Conservation (phyloP, 2,113 vertebrate genomes). For the Calidris pygmaea region DNA sequence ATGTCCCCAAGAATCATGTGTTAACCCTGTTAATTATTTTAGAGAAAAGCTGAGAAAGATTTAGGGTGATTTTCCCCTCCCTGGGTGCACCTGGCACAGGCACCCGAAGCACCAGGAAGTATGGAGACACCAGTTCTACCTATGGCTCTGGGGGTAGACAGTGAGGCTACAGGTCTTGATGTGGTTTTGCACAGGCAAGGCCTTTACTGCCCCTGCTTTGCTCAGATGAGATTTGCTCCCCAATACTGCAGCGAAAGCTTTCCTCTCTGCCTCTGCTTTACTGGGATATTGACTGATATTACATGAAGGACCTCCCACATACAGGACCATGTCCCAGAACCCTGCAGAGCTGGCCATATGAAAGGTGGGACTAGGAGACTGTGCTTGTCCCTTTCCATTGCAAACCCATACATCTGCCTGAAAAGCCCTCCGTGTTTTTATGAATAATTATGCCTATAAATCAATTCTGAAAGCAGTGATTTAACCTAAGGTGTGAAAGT, state of each 20-base stretch:
- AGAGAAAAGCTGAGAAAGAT: neutral
- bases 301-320: neutral
- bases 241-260: accelerated
- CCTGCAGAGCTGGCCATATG: accelerated
- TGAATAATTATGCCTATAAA: neutral
- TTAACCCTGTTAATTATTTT: neutral
- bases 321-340: accelerated
- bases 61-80: neutral
- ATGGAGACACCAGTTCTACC: neutral
- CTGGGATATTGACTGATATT: neutral
- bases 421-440: neutral
- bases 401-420: neutral
- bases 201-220: neutral
- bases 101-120: neutral
- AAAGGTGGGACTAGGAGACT: neutral
- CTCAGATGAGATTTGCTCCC: neutral
- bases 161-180: neutral
- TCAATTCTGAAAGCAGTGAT: neutral
- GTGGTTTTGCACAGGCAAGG: neutral
- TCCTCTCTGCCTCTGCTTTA: neutral
- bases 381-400: neutral
- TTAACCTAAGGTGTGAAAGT: neutral
- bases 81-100: neutral
- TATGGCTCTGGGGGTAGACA: neutral
- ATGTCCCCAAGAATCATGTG: neutral